These are phyloP conservation scores for Zapornia atra DNA, from an alignment of 2,113 vertebrate genomes.

Conservation along the genomic window DNA sequence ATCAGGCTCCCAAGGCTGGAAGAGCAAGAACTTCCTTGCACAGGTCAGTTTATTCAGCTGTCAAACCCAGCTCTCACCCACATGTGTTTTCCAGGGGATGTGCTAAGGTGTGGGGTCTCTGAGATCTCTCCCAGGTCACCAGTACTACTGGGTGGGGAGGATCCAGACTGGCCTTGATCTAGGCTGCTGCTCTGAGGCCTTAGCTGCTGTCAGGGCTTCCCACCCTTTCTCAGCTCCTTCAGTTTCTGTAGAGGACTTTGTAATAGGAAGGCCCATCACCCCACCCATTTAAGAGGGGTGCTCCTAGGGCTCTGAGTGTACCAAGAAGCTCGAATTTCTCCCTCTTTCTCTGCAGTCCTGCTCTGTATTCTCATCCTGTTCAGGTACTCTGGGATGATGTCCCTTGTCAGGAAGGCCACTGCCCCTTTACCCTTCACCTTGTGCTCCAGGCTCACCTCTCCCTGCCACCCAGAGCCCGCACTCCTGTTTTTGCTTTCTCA, in stretches of 20 bases:
- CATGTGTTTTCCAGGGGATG: neutral
- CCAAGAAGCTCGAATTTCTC: neutral
- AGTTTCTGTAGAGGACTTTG: too few relatives aligned
- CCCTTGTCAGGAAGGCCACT: neutral
- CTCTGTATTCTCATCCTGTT: neutral
- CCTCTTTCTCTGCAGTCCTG: neutral
- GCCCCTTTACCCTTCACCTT: neutral
- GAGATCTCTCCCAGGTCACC: neutral
- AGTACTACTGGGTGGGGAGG: neutral
- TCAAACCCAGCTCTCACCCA: neutral
- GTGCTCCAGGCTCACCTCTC: neutral
- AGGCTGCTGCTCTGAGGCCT: neutral
- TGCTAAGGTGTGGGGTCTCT: neutral
- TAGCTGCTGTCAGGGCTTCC: neutral
- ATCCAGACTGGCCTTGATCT: neutral
- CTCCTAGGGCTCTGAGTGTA: neutral
- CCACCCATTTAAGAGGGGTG: neutral
- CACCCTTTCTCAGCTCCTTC: neutral
- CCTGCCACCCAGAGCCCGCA: rapidly evolving
- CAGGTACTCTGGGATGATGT: neutral
- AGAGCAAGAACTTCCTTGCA: neutral
- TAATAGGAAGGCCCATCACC: too few relatives aligned
- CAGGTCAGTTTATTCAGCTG: rapidly evolving
- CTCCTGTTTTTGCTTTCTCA: neutral
- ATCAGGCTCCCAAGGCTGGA: rapidly evolving